Percentiles rank a stretch among this genome's conserved stretches.
phyloP scores from a whole-genome alignment of 2,113 vertebrate genomes.

The Phodopus roborovskii region DNA sequence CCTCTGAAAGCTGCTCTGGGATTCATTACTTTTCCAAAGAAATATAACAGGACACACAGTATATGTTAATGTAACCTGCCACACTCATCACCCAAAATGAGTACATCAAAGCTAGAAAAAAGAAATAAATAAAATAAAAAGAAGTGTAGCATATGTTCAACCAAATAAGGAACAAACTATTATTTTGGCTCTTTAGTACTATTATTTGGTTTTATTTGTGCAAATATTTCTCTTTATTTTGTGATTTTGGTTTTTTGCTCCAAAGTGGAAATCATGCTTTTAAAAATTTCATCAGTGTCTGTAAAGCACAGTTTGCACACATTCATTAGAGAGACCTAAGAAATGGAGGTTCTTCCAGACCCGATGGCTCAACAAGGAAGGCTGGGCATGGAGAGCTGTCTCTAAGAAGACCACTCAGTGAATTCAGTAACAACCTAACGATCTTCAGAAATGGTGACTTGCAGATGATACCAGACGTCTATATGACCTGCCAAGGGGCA shows the following conservation, averaged over 20 bases:
- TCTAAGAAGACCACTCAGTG: not conserved
- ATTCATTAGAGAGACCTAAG: not conserved
- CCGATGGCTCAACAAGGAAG: not conserved
- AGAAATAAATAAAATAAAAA: not conserved
- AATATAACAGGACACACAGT: not conserved
- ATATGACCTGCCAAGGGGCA: not conserved
- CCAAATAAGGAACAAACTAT: not conserved
- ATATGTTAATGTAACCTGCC: not conserved
- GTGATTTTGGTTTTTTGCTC: constrained; percentile 33
- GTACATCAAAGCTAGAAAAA: not conserved
- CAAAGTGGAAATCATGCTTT: not conserved
- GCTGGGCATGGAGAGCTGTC: not conserved
- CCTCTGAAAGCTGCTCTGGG: not conserved
- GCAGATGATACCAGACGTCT: not conserved
- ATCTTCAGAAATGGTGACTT: not conserved
- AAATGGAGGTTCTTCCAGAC: not conserved
- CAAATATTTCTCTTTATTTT: constrained; percentile 42
- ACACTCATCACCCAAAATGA: not conserved
- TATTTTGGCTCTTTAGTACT: constrained; percentile 16
- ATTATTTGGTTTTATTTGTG: constrained; percentile 12
- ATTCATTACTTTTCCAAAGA: not conserved
- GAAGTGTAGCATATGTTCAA: not conserved
- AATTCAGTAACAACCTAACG: not conserved
- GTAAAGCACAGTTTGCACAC: not conserved
- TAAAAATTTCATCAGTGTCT: constrained; percentile 31